Conservation (phyloP, 1,140 invertebrate species). For the silkworm (Bombyx mori) region DNA sequence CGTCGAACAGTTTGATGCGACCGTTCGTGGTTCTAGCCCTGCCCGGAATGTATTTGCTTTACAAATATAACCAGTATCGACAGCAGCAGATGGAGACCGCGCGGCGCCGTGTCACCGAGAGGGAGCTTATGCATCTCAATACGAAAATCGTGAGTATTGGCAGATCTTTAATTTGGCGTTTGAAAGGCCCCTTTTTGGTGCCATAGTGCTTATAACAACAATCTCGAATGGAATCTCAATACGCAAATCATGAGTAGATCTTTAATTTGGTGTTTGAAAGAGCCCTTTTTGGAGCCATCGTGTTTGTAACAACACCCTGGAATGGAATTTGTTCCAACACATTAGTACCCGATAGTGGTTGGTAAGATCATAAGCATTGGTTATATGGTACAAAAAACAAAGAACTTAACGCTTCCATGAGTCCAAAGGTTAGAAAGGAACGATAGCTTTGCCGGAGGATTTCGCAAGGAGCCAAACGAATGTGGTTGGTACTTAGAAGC, state of each 20-base stretch:
- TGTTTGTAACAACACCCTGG: too few species aligned
- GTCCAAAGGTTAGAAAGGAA: too few species aligned
- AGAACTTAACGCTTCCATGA: too few species aligned
- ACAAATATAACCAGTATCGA: slow-evolving; percentile 90
- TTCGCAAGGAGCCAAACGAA: too few species aligned
- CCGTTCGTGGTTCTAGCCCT: slow-evolving; percentile 85
- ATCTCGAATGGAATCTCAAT: slow-evolving; percentile 74
- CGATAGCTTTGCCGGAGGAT: too few species aligned
- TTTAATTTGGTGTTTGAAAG: too few species aligned
- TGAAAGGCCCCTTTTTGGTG: not conserved
- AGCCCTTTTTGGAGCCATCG: not conserved
- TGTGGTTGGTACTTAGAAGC: too few species aligned
- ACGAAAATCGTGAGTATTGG: slow-evolving; percentile 89
- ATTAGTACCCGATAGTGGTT: too few species aligned
- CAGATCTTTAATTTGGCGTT: too few species aligned
- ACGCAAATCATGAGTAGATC: slow-evolving; percentile 88
- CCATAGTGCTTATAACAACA: not conserved
- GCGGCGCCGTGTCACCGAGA: slow-evolving; percentile 84
- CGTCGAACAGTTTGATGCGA: slow-evolving; percentile 78
- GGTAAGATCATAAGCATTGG: too few species aligned
- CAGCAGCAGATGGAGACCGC: slow-evolving; percentile 86
- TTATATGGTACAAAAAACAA: too few species aligned
- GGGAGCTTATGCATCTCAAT: slow-evolving; percentile 87
- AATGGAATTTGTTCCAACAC: too few species aligned
- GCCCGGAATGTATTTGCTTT: slow-evolving; percentile 91